Percentiles rank a stretch among this genome's conserved stretches.
Conservation (phyloP, 2,113 vertebrate genomes). For the Mastomys natalensis region DNA sequence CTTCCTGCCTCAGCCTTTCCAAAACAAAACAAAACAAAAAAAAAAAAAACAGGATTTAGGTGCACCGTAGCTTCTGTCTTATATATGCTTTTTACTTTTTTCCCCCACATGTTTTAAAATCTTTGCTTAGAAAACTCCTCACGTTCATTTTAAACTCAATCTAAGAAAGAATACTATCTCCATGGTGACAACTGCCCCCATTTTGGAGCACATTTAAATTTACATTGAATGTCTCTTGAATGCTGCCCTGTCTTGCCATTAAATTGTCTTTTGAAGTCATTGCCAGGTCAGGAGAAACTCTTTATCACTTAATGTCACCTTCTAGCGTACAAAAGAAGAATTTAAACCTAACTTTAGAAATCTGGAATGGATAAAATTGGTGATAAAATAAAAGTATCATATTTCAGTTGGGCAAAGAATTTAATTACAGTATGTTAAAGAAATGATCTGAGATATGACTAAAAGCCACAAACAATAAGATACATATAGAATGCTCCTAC, state of each 20-base stretch:
- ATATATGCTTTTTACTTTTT: neutral
- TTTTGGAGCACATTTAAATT: slow-evolving; percentile 66
- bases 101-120: slow-evolving; percentile 46
- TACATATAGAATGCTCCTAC: neutral
- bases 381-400: slow-evolving; percentile 37
- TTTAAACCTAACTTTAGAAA: slow-evolving; percentile 37
- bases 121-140: slow-evolving; percentile 61
- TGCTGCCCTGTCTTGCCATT: slow-evolving; percentile 46
- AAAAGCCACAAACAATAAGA: neutral
- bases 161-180: slow-evolving; percentile 69
- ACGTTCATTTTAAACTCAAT: slow-evolving; percentile 66
- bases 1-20: neutral
- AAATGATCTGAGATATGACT: neutral
- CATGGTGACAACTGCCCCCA: slow-evolving; percentile 72
- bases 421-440: neutral
- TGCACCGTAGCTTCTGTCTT: neutral
- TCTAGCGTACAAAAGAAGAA: slow-evolving; percentile 33
- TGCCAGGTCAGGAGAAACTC: slow-evolving; percentile 64
- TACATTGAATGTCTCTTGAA: slow-evolving; percentile 47
- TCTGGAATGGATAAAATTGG: slow-evolving; percentile 32
- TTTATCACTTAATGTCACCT: slow-evolving; percentile 53
- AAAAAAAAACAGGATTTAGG: too few relatives aligned
- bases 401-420: neutral
- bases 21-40: neutral
- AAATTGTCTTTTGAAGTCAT: slow-evolving; percentile 62